Conservation (phyloP, 2,113 vertebrate species). For the Xenopus borealis region DNA sequence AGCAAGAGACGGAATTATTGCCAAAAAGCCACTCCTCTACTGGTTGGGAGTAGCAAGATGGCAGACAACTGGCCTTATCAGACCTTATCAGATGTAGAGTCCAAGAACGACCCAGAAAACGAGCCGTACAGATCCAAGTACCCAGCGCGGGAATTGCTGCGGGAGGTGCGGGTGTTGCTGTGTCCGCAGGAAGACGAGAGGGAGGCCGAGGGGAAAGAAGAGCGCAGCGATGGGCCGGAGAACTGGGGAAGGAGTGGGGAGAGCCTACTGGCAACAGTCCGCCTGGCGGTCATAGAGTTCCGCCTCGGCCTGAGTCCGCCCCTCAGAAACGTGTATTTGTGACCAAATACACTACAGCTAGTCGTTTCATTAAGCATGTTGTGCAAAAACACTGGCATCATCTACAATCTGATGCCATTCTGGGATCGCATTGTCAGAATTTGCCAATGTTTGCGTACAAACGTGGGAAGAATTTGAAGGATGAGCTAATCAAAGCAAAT, state of each 20-base stretch:
- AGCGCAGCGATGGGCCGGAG: slow-evolving; percentile 53
- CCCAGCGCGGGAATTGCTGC: slow-evolving; percentile 79
- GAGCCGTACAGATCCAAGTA: slow-evolving; percentile 94
- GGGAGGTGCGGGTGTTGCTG: slow-evolving; percentile 79
- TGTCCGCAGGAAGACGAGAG: slow-evolving; percentile 65
- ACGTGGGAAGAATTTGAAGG: no score
- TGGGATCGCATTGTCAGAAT: no score
- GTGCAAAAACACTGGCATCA: no score
- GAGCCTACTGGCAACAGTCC: slow-evolving; percentile 50
- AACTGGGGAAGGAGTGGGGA: slow-evolving; percentile 3
- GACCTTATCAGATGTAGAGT: slow-evolving; percentile 75
- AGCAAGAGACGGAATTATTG: background rate
- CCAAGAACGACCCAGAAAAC: slow-evolving; percentile 83
- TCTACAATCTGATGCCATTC: no score
- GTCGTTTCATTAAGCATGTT: no score
- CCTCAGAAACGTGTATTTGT: no score
- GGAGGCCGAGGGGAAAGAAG: slow-evolving; percentile 53
- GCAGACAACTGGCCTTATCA: slow-evolving; percentile 75
- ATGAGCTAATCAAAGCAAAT: no score
- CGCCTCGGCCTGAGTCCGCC: slow-evolving; percentile 87
- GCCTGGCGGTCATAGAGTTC: slow-evolving; percentile 82
- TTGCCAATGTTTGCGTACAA: no score
- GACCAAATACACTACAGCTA: no score
- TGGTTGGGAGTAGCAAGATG: slow-evolving; percentile 14
- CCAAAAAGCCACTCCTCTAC: background rate